A percentile compares a stretch with the other conserved stretches of the same genome.
These are phyloP conservation scores for Acropternis orthonyx DNA, from an alignment of 2,797 vertebrate genomes.

Conservation along the genomic window DNA sequence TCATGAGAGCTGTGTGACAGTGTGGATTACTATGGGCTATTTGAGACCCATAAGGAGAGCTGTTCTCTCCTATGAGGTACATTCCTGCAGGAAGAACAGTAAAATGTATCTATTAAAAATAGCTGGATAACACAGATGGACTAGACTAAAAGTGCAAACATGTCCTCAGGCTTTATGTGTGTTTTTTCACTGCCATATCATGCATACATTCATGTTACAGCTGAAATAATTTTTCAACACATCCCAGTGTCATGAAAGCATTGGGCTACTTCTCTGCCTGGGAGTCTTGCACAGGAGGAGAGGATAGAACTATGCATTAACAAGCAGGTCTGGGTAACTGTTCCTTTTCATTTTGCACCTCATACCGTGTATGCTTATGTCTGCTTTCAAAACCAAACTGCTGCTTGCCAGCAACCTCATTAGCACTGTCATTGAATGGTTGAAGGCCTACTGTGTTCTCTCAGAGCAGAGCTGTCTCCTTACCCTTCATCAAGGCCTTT, in stretches of 20 bases:
- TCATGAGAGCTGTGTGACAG: background rate
- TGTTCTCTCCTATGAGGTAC: background rate
- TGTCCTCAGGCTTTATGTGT: background rate
- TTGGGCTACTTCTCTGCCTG: background rate
- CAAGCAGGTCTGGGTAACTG: background rate
- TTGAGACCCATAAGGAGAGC: background rate
- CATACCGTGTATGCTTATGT: background rate
- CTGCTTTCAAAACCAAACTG: background rate
- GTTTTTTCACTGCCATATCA: background rate
- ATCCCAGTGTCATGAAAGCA: background rate
- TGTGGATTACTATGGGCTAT: background rate
- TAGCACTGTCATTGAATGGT: background rate
- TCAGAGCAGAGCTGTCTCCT: background rate
- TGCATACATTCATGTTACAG: background rate
- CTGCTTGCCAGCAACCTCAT: background rate
- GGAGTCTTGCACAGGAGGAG: background rate
- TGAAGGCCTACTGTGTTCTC: background rate
- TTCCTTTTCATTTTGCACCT: background rate
- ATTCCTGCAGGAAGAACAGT: background rate
- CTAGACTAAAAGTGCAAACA: background rate
- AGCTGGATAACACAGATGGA: background rate
- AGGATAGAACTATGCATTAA: background rate
- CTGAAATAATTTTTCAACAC: background rate
- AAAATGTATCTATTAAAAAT: background rate
- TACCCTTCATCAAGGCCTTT: constrained; percentile 74